A percentile compares a stretch with the other conserved stretches of the same genome.
phyloP scores from a whole-genome alignment of 2,797 vertebrate species.

The Diplodus sargus region DNA sequence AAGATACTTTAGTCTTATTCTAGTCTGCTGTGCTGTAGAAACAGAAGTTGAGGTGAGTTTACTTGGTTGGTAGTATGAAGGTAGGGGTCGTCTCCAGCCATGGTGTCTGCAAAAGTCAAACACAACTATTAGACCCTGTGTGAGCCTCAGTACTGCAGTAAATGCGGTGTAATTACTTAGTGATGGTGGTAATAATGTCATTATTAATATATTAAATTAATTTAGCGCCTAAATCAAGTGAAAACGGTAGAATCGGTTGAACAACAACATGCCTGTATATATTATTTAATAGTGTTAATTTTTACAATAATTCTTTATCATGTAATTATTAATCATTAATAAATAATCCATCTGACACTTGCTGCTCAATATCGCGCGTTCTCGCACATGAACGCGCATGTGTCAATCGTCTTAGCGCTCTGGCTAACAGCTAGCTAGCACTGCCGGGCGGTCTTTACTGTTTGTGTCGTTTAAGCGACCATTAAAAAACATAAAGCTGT shows the following conservation, averaged over 20 bases:
- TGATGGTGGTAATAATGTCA: too few relatives aligned
- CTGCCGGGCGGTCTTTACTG: not conserved
- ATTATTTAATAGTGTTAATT: too few relatives aligned
- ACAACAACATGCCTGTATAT: not conserved
- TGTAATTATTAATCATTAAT: not conserved
- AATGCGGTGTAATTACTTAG: too few relatives aligned
- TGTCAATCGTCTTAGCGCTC: slow-evolving; percentile 10
- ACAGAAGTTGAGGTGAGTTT: slow-evolving; percentile 16
- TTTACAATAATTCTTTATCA: not conserved
- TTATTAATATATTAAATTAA: too few relatives aligned
- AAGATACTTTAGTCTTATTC: not conserved
- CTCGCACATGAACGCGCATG: slow-evolving; percentile 46
- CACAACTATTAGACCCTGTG: not conserved
- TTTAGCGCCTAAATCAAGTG: too few relatives aligned
- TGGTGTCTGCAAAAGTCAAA: slow-evolving; percentile 57
- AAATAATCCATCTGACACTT: slow-evolving; percentile 34
- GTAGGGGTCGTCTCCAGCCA: slow-evolving; percentile 78
- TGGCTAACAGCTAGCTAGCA: slow-evolving; percentile 48
- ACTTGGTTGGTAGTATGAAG: slow-evolving; percentile 67
- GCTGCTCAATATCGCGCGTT: slow-evolving; percentile 19
- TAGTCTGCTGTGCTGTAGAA: not conserved
- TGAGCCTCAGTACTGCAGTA: too few relatives aligned
- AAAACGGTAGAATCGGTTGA: not conserved
- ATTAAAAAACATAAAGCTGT: not conserved
- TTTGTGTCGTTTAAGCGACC: not conserved